phyloP scores from a whole-genome alignment of 1,140 invertebrate genomes.

The Trissolcus basalis region DNA sequence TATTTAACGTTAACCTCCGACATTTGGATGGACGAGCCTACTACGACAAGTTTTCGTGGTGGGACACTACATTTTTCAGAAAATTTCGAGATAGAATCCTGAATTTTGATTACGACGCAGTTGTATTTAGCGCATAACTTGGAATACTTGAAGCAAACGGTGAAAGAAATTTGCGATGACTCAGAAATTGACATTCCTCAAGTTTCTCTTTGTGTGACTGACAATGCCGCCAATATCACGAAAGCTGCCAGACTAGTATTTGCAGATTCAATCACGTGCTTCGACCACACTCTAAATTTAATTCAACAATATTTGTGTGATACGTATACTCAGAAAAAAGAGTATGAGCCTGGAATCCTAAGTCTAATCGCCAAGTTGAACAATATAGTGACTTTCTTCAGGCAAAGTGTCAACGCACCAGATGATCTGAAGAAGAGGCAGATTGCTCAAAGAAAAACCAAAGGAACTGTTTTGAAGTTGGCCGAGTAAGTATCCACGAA shows the following conservation, averaged over 20 bases:
- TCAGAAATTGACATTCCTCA: slow-evolving; percentile 13
- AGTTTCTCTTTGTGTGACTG: slow-evolving; percentile 20
- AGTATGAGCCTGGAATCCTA: not conserved
- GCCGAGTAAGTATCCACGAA: slow-evolving; percentile 5
- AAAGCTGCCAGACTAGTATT: slow-evolving; percentile 9
- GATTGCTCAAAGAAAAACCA: slow-evolving; percentile 2
- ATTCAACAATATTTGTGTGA: slow-evolving; percentile 14
- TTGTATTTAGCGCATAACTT: too few relatives aligned
- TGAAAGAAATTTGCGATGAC: slow-evolving; percentile 3
- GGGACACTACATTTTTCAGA: too few relatives aligned
- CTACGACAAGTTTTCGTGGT: slow-evolving; percentile 20
- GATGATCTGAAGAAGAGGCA: slow-evolving; percentile 3
- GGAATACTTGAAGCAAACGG: slow-evolving; percentile 12
- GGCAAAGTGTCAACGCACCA: not conserved
- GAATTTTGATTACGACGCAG: too few relatives aligned
- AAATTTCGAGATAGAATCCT: too few relatives aligned
- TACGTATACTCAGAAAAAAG: not conserved
- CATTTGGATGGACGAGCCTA: slow-evolving; percentile 26
- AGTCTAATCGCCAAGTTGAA: not conserved
- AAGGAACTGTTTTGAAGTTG: slow-evolving; percentile 4
- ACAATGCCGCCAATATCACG: slow-evolving; percentile 24
- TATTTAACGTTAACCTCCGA: slow-evolving; percentile 24
- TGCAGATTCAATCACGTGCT: slow-evolving; percentile 13
- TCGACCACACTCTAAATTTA: slow-evolving; percentile 29
- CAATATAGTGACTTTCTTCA: not conserved